Evolutionary conservation across 1,140 invertebrate species (phyloP).

Genomic region (Halesus radiatus): DNA sequence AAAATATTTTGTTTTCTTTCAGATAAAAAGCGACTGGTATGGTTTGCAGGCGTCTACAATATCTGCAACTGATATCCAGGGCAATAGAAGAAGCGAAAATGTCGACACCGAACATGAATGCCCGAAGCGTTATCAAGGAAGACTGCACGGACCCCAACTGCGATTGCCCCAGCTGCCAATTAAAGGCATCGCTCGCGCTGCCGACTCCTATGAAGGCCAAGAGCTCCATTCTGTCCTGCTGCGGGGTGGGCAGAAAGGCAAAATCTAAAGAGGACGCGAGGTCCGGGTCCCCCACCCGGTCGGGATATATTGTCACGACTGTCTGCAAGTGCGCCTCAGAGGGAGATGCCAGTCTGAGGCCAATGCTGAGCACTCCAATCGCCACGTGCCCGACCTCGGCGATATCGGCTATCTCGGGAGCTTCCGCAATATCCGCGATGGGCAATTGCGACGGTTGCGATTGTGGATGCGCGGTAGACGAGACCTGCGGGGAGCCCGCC

Average conservation of each 20-base stretch:
- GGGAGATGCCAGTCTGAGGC: neutral
- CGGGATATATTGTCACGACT: neutral
- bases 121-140: neutral
- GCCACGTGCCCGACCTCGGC: neutral
- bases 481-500: too few species aligned
- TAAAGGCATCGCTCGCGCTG: neutral
- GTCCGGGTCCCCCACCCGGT: neutral
- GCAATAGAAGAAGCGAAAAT: constrained; percentile 2
- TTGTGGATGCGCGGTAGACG: too few species aligned
- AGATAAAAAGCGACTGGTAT: constrained; percentile 6
- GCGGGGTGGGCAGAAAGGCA: neutral
- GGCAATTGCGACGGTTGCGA: neutral
- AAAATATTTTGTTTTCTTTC: constrained; percentile 17
- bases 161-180: neutral
- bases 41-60: neutral
- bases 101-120: neutral
- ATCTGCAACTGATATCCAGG: neutral
- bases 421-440: neutral
- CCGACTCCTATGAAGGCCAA: neutral
- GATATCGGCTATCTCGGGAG: neutral
- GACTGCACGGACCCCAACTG: neutral
- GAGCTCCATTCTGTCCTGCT: neutral
- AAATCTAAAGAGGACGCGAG: neutral
- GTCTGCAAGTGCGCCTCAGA: neutral
- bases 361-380: neutral